Percentiles rank a stretch among this genome's conserved stretches.
These are phyloP conservation scores for Anguilla megastoma DNA, from an alignment of 2,797 vertebrate genomes.

Conservation along the genomic window DNA sequence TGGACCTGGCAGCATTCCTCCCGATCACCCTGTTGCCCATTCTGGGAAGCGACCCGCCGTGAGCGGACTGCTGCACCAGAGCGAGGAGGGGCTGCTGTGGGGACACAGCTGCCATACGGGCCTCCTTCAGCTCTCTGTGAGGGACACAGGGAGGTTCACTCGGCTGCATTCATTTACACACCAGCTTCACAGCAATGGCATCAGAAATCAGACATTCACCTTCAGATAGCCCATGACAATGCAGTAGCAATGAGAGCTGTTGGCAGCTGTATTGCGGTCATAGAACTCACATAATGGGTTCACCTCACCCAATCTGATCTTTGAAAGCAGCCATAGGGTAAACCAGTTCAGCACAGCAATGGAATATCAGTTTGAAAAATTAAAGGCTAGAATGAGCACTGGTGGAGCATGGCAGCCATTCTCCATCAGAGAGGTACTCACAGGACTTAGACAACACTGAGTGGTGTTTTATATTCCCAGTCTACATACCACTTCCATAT, in stretches of 20 bases:
- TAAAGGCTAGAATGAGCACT: neutral
- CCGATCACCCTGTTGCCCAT: slow-evolving; percentile 76
- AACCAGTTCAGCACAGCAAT: neutral
- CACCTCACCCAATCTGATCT: neutral
- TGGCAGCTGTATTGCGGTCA: neutral
- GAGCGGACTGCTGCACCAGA: slow-evolving; percentile 35
- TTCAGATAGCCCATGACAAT: neutral
- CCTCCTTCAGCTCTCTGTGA: slow-evolving; percentile 83
- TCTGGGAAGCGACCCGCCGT: slow-evolving; percentile 50
- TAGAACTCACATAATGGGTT: neutral
- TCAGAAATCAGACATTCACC: neutral
- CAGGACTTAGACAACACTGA: neutral
- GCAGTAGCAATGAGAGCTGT: neutral
- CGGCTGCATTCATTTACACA: neutral
- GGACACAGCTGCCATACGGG: slow-evolving; percentile 74
- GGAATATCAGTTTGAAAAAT: neutral
- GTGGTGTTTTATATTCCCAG: neutral
- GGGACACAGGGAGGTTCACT: neutral
- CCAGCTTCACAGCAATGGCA: neutral
- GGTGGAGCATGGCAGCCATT: neutral
- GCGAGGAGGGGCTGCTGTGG: slow-evolving; percentile 54
- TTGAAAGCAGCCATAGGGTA: neutral
- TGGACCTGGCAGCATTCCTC: slow-evolving; percentile 73
- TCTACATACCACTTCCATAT: neutral
- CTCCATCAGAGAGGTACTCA: neutral